Base-by-base conservation (phyloP, 2,888 invertebrate species). In the Monopis laevigella region DNA sequence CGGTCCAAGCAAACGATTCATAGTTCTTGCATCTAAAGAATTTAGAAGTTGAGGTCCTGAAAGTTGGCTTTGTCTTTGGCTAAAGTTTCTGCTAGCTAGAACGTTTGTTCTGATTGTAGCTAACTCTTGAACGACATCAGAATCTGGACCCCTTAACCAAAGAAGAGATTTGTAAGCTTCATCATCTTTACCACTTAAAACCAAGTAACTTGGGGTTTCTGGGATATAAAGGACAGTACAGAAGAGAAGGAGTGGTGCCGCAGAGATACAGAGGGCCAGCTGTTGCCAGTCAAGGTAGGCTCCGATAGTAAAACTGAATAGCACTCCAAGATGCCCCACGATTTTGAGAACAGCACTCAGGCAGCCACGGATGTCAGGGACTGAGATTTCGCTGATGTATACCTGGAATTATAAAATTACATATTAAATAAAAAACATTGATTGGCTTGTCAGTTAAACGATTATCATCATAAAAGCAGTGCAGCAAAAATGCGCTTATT, bases 311-410 rank as follows among this genome's bases (percentile, higher is more conserved):
- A 93, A 94, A 40, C 91, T 89, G 57, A 91, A 85, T 21, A 96
- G 82, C 10, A 94, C 90, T 18, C 96, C 96, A 21, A 92, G 84
- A 61, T 93, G 93, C 12, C 92, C 89, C 47, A 89, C 88, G 48
- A 95, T 87, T 69, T 96, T 96, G 47, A 93, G 83, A 45, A 93
- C 86, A 3, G 93, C 91, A 59, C 93, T 93, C 43, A 96, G 82
- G 51, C 92, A 90, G 17, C 95, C 96, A 18, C 96, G 84, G 48
- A 93, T 89, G 46, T 91, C 89, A 2, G 93, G 91, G 14, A 92
- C 89, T 17, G 95, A 89, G 57, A 94, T 93, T 77, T 96, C 96
- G 58, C 93, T 93, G 57, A 96, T 89, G 81, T 95, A 96, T 13
- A 95, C 92, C 88, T 83, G 84, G 51, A 72, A 72, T 42, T 24